A percentile compares a stretch with the other conserved stretches of the same genome.
Conservation (phyloP, 2,113 vertebrate species). For the Polypterus bichir region DNA sequence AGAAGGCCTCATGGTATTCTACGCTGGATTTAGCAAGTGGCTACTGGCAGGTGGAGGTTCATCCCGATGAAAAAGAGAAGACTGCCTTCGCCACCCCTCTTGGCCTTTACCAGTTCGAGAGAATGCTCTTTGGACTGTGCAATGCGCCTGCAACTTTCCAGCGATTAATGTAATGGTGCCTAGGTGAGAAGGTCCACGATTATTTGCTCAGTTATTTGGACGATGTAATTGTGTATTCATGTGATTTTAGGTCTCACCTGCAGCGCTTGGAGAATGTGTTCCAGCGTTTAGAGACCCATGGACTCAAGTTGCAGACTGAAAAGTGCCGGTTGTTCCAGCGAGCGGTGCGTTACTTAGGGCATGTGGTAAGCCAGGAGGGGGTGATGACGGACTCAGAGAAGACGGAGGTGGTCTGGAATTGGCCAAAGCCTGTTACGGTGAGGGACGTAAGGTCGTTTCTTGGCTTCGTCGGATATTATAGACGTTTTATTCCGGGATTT, state of each 20-base stretch:
- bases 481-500: neutral
- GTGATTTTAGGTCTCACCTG: neutral
- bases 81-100: neutral
- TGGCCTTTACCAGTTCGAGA: constrained; percentile 1
- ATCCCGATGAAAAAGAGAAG: neutral
- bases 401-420: neutral
- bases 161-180: neutral
- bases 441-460: neutral
- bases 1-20: neutral
- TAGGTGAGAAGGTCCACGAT: neutral
- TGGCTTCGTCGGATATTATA: neutral
- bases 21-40: neutral
- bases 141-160: constrained; percentile 5
- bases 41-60: neutral
- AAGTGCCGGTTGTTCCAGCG: neutral
- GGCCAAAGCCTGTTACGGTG: neutral
- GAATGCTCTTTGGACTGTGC: constrained; percentile 1
- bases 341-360: neutral
- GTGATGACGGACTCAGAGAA: constrained; percentile 3
- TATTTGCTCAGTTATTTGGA: constrained; percentile 1
- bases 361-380: neutral
- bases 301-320: constrained; percentile 2
- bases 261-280: neutral
- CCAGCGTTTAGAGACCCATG: neutral
- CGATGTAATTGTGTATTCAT: constrained; percentile 2